Evolutionary conservation across 2,888 invertebrate genomes (phyloP), one percentile per base, ranked within the genome.

Genomic region (Spisula subtruncata): DNA sequence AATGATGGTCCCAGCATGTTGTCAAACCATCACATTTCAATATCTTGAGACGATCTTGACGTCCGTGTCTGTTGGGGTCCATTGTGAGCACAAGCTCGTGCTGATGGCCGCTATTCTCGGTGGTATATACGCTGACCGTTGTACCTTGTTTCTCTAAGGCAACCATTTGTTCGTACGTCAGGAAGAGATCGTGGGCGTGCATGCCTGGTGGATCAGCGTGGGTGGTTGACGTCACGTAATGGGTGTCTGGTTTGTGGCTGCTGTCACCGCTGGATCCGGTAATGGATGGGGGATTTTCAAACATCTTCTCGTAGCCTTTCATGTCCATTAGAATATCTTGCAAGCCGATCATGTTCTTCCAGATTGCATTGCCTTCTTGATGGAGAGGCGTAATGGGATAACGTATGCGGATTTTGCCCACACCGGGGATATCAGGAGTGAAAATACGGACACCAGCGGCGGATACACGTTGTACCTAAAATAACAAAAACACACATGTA

Each of bases 341-440:
- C 16, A 93, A 83, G 6, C 93, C 93, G 32, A 93, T 89, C 56
- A 96, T 51, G 82, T 95, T 95, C 82, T 95, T 95, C 93, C 93
- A 95, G 20, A 92, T 87, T 25, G 89, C 89, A 75, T 91, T 93
- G 29, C 95, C 95, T 66, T 95, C 96, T 16, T 88, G 92, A 83
- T 95, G 94, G 0, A 94, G 85, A 0, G 96, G 91, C 20, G 94
- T 88, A 25, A 96, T 92, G 0, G 95, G 95, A 83, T 94, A 96
- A 81, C 95, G 92, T 8, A 92, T 90, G 16, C 96, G 91, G 12
- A 95, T 51, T 12, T 90, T 90, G 1, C 96, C 95, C 14, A 95
- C 92, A 2, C 93, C 94, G 1, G 93, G 92, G 51, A 96, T 95
- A 18, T 94, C 89, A 0, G 94, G 93, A 12, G 92, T 86, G 75